These are phyloP conservation scores for Rana temporaria DNA, from an alignment of 2,113 vertebrate species.

Conservation along the genomic window DNA sequence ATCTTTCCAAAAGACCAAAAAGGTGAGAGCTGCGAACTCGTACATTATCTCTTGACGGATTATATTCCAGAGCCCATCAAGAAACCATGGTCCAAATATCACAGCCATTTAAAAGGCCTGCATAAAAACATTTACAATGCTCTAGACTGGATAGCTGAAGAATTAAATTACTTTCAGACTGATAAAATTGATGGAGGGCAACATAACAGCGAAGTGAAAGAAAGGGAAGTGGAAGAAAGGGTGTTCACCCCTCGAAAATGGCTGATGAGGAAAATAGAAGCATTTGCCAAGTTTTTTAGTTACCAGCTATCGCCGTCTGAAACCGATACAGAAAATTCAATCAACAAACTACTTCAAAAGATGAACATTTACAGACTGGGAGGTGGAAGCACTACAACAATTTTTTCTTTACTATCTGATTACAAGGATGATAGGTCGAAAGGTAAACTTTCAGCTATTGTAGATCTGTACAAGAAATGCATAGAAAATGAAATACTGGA, in stretches of 20 bases:
- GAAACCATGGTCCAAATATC: slow-evolving; percentile 71
- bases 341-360: slow-evolving; percentile 61
- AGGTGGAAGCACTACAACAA: slow-evolving; percentile 77
- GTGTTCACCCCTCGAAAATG: slow-evolving; percentile 73
- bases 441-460: slow-evolving; percentile 68
- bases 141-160: slow-evolving; percentile 81
- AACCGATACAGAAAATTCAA: neutral
- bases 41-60: slow-evolving; percentile 75
- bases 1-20: slow-evolving; percentile 65
- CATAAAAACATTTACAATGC: slow-evolving; percentile 71
- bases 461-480: slow-evolving; percentile 70
- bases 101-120: slow-evolving; percentile 65
- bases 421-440: slow-evolving; percentile 22
- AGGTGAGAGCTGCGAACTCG: slow-evolving; percentile 61
- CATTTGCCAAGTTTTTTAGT: slow-evolving; percentile 74
- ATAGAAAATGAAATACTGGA: slow-evolving; percentile 62
- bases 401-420: slow-evolving; percentile 73
- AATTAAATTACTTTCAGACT: slow-evolving; percentile 82
- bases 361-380: slow-evolving; percentile 76
- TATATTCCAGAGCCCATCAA: slow-evolving; percentile 73
- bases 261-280: slow-evolving; percentile 69
- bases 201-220: slow-evolving; percentile 57
- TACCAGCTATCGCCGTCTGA: neutral
- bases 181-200: slow-evolving; percentile 70
- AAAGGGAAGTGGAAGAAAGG: slow-evolving; percentile 70